Percentiles rank a stretch among this genome's conserved stretches.
phyloP scores from a whole-genome alignment of 1,140 invertebrate genomes.

The Calliphora vicina region DNA sequence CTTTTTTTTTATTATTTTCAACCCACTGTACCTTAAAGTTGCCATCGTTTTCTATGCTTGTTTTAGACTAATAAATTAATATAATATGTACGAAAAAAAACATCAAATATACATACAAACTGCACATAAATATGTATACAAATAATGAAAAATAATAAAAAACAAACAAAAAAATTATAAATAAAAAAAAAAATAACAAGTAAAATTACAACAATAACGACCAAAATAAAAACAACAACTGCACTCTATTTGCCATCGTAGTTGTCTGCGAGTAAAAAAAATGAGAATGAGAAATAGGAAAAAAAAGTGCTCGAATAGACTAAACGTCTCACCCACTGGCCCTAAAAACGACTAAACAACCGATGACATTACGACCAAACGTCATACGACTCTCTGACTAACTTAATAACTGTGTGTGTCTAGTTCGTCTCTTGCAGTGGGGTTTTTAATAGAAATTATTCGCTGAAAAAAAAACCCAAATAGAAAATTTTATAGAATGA shows the following conservation, averaged over 20 bases:
- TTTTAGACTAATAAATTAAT: not conserved
- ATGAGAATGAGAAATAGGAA: not conserved
- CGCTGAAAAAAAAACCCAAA: not conserved
- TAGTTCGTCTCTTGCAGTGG: not conserved
- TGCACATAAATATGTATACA: not conserved
- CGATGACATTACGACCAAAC: not conserved
- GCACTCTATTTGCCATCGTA: not conserved
- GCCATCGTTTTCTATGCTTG: not conserved
- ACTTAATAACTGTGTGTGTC: not conserved
- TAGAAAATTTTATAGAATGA: slow-evolving; percentile 25
- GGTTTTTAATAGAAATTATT: not conserved
- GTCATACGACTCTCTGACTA: not conserved
- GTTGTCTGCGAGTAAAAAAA: not conserved
- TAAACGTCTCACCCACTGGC: slow-evolving; percentile 2
- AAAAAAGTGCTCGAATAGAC: not conserved
- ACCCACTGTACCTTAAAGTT: not conserved
- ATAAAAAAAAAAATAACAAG: slow-evolving; percentile 8
- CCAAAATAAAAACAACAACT: not conserved
- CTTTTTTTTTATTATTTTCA: too few species aligned
- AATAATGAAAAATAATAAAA: not conserved
- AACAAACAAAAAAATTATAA: not conserved
- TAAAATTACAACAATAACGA: slow-evolving; percentile 15
- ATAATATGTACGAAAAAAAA: not conserved
- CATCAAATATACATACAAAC: not conserved
- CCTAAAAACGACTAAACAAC: not conserved